These are phyloP conservation scores for Misgurnus anguillicaudatus DNA, from an alignment of 2,113 vertebrate genomes.

Conservation along the genomic window DNA sequence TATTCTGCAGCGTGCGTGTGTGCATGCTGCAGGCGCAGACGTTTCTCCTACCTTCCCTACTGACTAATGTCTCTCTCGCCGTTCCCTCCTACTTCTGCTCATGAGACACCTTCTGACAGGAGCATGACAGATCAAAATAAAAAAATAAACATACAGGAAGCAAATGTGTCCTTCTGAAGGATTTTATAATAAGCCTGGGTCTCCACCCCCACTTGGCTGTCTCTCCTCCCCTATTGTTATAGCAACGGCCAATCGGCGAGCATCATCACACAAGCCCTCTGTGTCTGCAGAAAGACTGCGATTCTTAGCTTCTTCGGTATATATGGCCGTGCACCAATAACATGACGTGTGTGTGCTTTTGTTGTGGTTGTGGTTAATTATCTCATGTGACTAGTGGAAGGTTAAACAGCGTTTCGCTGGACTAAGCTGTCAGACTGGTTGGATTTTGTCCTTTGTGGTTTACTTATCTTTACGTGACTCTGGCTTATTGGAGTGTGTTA, in stretches of 20 bases:
- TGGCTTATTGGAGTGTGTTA: neutral
- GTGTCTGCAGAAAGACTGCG: slow-evolving; percentile 62
- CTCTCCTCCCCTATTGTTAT: slow-evolving; percentile 72
- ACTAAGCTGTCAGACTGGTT: slow-evolving; percentile 10
- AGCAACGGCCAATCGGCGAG: slow-evolving; percentile 70
- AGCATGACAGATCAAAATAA: slow-evolving; percentile 40
- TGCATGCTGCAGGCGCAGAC: neutral
- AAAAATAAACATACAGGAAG: slow-evolving; percentile 56
- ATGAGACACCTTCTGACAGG: slow-evolving; percentile 40
- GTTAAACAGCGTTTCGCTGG: neutral
- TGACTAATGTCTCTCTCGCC: neutral
- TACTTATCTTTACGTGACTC: neutral
- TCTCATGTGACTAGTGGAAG: slow-evolving; percentile 25
- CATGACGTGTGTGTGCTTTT: slow-evolving; percentile 21
- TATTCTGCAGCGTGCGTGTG: slow-evolving; percentile 15
- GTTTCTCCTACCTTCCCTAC: neutral
- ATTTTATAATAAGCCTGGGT: slow-evolving; percentile 68
- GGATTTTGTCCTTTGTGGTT: slow-evolving; percentile 8
- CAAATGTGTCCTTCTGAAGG: slow-evolving; percentile 63
- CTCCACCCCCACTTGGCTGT: slow-evolving; percentile 65
- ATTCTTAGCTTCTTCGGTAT: slow-evolving; percentile 54
- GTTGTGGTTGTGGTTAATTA: slow-evolving; percentile 39
- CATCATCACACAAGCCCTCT: slow-evolving; percentile 50
- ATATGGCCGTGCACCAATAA: slow-evolving; percentile 41
- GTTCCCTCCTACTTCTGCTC: slow-evolving; percentile 17